Base-by-base conservation (phyloP, 2,113 vertebrate species). In the Dicerorhinus sumatrensis region DNA sequence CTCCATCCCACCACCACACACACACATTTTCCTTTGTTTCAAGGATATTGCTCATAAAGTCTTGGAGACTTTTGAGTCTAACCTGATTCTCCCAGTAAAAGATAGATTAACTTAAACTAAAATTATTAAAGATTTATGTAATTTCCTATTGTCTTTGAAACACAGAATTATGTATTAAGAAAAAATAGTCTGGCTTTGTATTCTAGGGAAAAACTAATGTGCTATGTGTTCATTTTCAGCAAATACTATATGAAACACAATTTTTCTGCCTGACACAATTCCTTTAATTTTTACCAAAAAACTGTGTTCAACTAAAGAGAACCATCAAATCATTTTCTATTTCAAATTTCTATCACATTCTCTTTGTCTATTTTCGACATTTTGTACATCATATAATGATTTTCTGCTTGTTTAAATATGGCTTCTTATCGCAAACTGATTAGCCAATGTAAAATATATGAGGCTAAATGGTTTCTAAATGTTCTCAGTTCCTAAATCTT, bases 321-420 rank as follows among this genome's bases (percentile, higher is more conserved):
- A 96, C 92, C 98, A 98, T 98, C 89, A 96, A 98, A 98, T 98
- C 33, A 96, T 97, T 97, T 97, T 95, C 92, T 91, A 33, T 89
- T 98, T 98, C 73, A 89, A 97, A 98, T 94, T 77, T 56, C 95
- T 98, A 95, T 88, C 65, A 16, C 33, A 21, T 65, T 88, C 92
- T 95, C 77, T 6, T 86, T 0, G 0, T 23, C 72, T 93, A 6
- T 97, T 97, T 98, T 96, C 87, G 79, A 80, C 0, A 3, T 97
- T 98, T 97, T 96, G 87, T 98, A 96, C 97, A 98, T 97, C 96
- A 96, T 76, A 27, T 97, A 98, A 98, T 98, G 98, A 98, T 98
- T 98, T 99, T 98, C 97, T 98, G 95, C 97, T 98, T 4, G 6
- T 97, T 99, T 98, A 98, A 98, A 97, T 98, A 97, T 97, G 94